Conservation (phyloP, 2,888 invertebrate genomes). For the Melitaea athalia region DNA sequence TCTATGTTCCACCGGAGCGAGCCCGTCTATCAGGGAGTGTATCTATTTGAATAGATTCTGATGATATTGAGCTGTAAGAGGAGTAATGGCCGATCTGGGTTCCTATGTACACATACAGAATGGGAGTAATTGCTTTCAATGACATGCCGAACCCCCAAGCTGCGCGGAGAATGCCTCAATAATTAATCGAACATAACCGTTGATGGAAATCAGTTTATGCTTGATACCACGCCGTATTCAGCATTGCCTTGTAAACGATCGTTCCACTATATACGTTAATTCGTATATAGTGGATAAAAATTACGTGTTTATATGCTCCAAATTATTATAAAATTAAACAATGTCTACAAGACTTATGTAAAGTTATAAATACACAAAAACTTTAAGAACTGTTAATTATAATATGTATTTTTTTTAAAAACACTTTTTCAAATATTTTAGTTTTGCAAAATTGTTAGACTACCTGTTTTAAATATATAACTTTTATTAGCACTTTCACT, state of each 20-base stretch:
- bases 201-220: slow-evolving; percentile 58
- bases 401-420: no score
- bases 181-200: slow-evolving; percentile 73
- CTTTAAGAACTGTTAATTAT: no score
- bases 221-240: slow-evolving; percentile 36
- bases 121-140: slow-evolving; percentile 75
- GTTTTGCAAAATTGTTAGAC: no score
- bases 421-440: no score
- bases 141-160: slow-evolving; percentile 65
- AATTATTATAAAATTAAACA: no score
- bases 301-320: background rate
- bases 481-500: no score
- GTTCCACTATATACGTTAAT: slow-evolving; percentile 2
- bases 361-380: no score
- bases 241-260: slow-evolving; percentile 6
- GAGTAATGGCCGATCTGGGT: slow-evolving; percentile 44
- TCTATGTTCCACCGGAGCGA: slow-evolving; percentile 38
- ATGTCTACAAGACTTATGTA: no score
- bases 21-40: slow-evolving; percentile 35
- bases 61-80: slow-evolving; percentile 51
- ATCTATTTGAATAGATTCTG: slow-evolving; percentile 51
- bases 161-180: slow-evolving; percentile 67
- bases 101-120: slow-evolving; percentile 49
- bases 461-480: no score
- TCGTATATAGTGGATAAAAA: background rate